Evolutionary conservation across 2,888 invertebrate species (phyloP), one percentile per base, ranked within the genome.

Genomic region (Leucophenga montana): DNA sequence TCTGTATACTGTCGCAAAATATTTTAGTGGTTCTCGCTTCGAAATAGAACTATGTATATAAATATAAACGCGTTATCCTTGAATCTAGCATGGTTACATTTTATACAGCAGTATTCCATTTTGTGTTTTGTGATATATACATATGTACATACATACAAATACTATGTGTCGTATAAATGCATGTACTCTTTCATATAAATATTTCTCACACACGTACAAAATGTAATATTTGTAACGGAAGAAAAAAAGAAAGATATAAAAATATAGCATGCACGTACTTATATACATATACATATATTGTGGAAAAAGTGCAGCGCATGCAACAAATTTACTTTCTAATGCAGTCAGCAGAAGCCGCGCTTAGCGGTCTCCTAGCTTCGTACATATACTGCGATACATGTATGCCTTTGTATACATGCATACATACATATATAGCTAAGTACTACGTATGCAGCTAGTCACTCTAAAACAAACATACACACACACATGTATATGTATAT

Each of bases 401-500:
- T n/a, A n/a, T n/a, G n/a, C n/a, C n/a, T n/a, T n/a, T n/a, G n/a
- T n/a, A n/a, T n/a, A n/a, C n/a, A n/a, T n/a, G n/a, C n/a, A n/a
- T n/a, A n/a, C n/a, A n/a, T n/a, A n/a, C n/a, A n/a, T 54, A 54
- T 6, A 11, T 39, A 39, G 9, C 1, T 11, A 11, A 3, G 39
- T 39, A 39, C 11, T 39, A 39, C 1, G 9, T n/a, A 50, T 50
- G 18, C 14, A n/a, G 50, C 50, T 39, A 50, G 1, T 50, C 54
- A 54, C 53, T 31, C 27, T 39, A 56, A 33, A 48, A n/a, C 33
- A 31, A 50, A 48, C 39, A 73, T 46, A 68, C 56, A 57, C 53
- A 68, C 68, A 61, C 22, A 70, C 64, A 61, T 31, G 66, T 31
- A 67, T 8, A 69, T 33, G 13, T 39, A 61, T n/a, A n/a, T n/a